Percentiles rank a stretch among this genome's conserved stretches.
These are phyloP conservation scores for Ctenosaura bakeri DNA, from an alignment of 2,797 vertebrate genomes.

Conservation along the genomic window DNA sequence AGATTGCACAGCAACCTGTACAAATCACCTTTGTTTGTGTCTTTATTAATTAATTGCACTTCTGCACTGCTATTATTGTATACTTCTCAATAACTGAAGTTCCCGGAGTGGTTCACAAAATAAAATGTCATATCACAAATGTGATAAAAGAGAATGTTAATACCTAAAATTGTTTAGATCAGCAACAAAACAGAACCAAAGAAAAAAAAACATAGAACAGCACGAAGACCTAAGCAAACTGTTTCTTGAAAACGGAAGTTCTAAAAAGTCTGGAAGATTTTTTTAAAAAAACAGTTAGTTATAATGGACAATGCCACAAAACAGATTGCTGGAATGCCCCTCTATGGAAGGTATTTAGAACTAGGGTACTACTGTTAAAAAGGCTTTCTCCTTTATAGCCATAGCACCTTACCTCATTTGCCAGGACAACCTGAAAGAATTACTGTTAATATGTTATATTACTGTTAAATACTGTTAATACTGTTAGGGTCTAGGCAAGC, in stretches of 20 bases:
- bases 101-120: too few relatives aligned
- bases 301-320: neutral
- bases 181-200: neutral
- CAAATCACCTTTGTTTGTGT: neutral
- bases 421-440: neutral
- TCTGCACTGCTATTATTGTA: too few relatives aligned
- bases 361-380: neutral
- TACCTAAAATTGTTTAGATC: neutral
- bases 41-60: too few relatives aligned
- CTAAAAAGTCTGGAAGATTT: too few relatives aligned
- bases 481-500: too few relatives aligned
- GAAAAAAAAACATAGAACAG: neutral
- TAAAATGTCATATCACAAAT: neutral
- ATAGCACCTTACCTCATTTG: neutral
- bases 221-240: neutral
- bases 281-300: neutral
- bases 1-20: neutral
- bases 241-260: too few relatives aligned
- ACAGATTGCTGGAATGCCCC: neutral
- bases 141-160: neutral
- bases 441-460: too few relatives aligned
- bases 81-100: too few relatives aligned
- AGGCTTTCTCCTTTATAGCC: neutral
- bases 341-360: neutral
- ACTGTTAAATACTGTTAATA: too few relatives aligned